These are phyloP conservation scores for Drosophila ercepeae DNA, from an alignment of 1,140 invertebrate genomes.

Conservation along the genomic window DNA sequence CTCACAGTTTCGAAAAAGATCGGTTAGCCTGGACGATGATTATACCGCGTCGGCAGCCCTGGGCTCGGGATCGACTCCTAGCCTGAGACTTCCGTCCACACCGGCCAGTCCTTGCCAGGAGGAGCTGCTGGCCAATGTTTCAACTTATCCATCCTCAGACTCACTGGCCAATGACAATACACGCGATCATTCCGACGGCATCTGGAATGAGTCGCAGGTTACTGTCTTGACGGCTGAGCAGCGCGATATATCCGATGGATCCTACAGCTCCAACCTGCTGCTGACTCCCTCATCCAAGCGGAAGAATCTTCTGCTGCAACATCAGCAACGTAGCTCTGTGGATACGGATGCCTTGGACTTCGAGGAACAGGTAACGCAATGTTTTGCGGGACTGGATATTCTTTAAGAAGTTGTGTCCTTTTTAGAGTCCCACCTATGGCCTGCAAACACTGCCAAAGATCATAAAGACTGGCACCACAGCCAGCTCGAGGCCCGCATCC, in stretches of 20 bases:
- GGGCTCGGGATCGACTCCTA: conserved; percentile 5
- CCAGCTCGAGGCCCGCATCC: conserved; percentile 31
- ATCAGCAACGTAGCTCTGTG: conserved; percentile 92
- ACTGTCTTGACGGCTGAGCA: conserved; percentile 90
- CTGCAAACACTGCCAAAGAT: conserved; percentile 70
- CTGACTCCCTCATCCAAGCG: conserved; percentile 90
- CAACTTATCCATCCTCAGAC: conserved; percentile 92
- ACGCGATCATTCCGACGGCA: conserved; percentile 92
- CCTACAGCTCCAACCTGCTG: conserved; percentile 84
- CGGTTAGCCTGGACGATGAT: conserved; percentile 86
- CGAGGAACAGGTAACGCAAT: conserved; percentile 87
- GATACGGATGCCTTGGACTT: conserved; percentile 91
- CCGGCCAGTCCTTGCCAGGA: conserved; percentile 85
- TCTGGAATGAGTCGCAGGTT: conserved; percentile 94
- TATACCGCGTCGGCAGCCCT: conserved; percentile 30
- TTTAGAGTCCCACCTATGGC: conserved; percentile 73
- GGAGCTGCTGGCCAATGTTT: conserved; percentile 83
- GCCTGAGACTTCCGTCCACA: conserved; percentile 83
- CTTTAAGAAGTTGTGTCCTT: not conserved
- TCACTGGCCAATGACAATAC: conserved; percentile 90
- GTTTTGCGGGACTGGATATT: not conserved
- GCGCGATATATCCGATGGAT: conserved; percentile 83
- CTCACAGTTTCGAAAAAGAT: conserved; percentile 86
- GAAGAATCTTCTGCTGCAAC: conserved; percentile 90
- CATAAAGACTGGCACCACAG: conserved; percentile 61